Percentiles rank a stretch among this genome's conserved stretches.
Evolutionary conservation across 2,888 invertebrate genomes (phyloP).

Genomic region (Acanthosepion lycidas): DNA sequence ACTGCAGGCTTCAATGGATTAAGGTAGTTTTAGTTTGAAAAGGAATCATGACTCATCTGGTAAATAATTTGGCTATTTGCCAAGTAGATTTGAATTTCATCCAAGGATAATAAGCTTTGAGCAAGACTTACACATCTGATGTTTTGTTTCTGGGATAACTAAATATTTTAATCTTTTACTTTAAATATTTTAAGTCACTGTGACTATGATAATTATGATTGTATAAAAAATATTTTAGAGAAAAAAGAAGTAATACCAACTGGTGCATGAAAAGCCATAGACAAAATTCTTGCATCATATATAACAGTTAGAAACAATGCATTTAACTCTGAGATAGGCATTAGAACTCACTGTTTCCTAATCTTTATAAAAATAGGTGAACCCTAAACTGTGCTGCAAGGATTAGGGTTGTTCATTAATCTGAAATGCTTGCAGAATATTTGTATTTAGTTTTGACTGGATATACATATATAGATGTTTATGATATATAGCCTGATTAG

Average conservation of each 20-base stretch:
- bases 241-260: background rate
- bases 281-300: background rate
- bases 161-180: background rate
- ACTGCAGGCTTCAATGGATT: background rate
- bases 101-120: conserved; percentile 18
- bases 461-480: too few species aligned
- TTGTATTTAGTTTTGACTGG: too few species aligned
- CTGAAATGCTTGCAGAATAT: too few species aligned
- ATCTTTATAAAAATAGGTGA: too few species aligned
- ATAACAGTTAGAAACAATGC: too few species aligned
- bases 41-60: background rate
- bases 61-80: background rate
- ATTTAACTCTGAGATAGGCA: too few species aligned
- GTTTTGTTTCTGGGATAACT: background rate
- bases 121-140: conserved; percentile 23
- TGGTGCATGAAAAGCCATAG: background rate
- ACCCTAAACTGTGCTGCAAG: too few species aligned
- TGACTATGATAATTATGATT: background rate
- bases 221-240: background rate
- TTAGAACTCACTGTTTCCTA: too few species aligned
- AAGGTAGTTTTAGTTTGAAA: background rate
- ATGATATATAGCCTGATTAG: too few species aligned
- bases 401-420: too few species aligned
- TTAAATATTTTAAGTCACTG: background rate
- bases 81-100: background rate